Percentiles rank a stretch among this genome's conserved stretches.
Evolutionary conservation across 2,888 invertebrate species (phyloP).

Genomic region (Trissolcus brochymenae): DNA sequence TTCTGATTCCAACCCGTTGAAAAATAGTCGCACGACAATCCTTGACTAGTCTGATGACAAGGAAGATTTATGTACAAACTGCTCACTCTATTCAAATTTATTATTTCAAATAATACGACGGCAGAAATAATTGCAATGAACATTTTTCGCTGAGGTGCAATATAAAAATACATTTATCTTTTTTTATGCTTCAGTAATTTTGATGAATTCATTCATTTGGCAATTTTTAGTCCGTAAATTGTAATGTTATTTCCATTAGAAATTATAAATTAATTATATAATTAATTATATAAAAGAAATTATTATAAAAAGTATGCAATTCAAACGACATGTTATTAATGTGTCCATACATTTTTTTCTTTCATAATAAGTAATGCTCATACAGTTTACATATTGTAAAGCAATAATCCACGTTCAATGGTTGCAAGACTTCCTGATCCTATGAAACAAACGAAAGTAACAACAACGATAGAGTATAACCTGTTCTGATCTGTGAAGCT

Average conservation of each 20-base stretch:
- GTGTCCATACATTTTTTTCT: conserved; percentile 7
- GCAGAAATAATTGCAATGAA: neutral
- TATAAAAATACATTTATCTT: too few species aligned
- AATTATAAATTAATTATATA: too few species aligned
- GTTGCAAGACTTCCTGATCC: conserved; percentile 42
- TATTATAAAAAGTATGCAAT: too few species aligned
- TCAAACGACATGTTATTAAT: neutral
- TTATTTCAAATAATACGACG: conserved; percentile 14
- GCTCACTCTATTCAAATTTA: conserved; percentile 31
- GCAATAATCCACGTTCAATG: conserved; percentile 44
- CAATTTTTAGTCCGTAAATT: conserved; percentile 14
- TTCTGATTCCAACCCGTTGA: conserved; percentile 49
- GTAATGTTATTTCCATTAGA: too few species aligned
- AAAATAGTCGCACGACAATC: conserved; percentile 48
- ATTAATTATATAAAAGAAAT: too few species aligned
- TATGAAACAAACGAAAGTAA: conserved; percentile 48
- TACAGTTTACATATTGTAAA: conserved; percentile 39
- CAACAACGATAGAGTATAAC: conserved; percentile 36
- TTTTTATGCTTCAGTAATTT: too few species aligned
- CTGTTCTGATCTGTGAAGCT: conserved; percentile 53
- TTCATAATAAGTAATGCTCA: conserved; percentile 33
- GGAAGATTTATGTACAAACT: conserved; percentile 36
- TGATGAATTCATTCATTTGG: neutral
- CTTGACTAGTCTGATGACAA: conserved; percentile 45
- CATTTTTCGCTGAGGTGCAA: too few species aligned